Base-by-base conservation (phyloP, 2,113 vertebrate species). In the mouse (Mus musculus) region DNA sequence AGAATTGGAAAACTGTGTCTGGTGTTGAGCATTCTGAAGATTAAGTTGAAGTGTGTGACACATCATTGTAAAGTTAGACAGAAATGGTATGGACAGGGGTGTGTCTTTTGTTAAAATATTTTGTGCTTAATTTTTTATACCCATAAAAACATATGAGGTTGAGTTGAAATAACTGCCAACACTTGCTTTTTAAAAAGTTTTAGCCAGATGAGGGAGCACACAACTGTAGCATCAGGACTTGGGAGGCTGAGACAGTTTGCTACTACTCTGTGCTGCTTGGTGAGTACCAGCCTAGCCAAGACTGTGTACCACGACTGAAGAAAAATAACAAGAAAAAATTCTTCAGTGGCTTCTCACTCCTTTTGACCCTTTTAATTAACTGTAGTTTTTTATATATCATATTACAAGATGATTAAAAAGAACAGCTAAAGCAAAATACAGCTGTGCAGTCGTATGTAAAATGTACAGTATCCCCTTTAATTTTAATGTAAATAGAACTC, bases 351-450 rank as follows among this genome's bases (percentile, higher is more conserved):
- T 69, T 88, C 42, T 59, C 82, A 73, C 9, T 90, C 54, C 46
- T 93, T 88, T 92, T 93, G 85, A 72, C 39, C 17, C 71, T 89
- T 95, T 93, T 78, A 20, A 42, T 75, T 88, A 91, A 84, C 26
- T 94, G 1, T 28, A 75, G 28, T 89, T 13, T 67, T 93, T 92
- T 30, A 56, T 94, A 76, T 4, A 75, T 93, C 19, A 12, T 77
- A 3, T 98, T 75, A 93, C 84, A 39, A 91, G 9, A 13, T 89
- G 28, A 89, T 95, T 93, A 75, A 96, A 89, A 94, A 59, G 59
- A 97, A n/a, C 24, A 80, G 36, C n/a, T 42, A 61, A 88, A 93
- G 76, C 36, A 93, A 93, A 92, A 69, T 94, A 61, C 84, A 77
- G 10, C 39, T 76, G 91, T 36, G 26, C 22, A 89, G 26, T 94